Percentiles rank a stretch among this genome's conserved stretches.
These are phyloP conservation scores for Rotaria macrura DNA, from an alignment of 2,888 invertebrate species.

Conservation along the genomic window DNA sequence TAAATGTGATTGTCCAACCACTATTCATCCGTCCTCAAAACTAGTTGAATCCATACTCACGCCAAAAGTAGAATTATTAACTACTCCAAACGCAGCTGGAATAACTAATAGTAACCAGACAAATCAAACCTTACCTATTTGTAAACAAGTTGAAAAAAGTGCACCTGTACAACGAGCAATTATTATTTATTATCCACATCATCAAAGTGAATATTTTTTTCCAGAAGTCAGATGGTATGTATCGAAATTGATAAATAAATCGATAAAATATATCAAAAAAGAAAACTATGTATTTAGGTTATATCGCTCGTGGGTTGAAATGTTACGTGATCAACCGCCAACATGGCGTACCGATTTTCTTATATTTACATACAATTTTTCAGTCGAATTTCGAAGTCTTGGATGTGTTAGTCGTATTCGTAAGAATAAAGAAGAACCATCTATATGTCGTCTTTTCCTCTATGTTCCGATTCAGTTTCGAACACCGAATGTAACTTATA, in stretches of 20 bases:
- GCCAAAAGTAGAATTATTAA: neutral
- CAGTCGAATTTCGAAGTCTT: neutral
- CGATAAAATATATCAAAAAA: no score
- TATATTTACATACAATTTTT: constrained; percentile 11
- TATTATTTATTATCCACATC: constrained; percentile 18
- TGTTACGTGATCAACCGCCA: neutral
- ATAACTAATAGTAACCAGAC: neutral
- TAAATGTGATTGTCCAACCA: no score
- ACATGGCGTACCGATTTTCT: constrained; percentile 5
- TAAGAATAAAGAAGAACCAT: neutral
- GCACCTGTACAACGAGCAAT: neutral
- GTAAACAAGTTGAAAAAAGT: neutral
- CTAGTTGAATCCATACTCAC: neutral
- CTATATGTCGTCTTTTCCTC: neutral
- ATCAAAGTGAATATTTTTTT: constrained; percentile 15
- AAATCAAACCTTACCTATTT: neutral
- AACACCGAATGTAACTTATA: neutral
- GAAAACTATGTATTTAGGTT: neutral
- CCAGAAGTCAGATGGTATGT: neutral
- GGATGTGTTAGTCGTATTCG: neutral
- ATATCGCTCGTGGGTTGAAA: neutral
- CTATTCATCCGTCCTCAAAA: no score
- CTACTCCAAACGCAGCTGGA: neutral
- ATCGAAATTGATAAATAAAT: no score
- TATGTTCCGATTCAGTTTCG: neutral